Evolutionary conservation across 1,140 invertebrate species (phyloP).

Genomic region (Brachionus calyciflorus): DNA sequence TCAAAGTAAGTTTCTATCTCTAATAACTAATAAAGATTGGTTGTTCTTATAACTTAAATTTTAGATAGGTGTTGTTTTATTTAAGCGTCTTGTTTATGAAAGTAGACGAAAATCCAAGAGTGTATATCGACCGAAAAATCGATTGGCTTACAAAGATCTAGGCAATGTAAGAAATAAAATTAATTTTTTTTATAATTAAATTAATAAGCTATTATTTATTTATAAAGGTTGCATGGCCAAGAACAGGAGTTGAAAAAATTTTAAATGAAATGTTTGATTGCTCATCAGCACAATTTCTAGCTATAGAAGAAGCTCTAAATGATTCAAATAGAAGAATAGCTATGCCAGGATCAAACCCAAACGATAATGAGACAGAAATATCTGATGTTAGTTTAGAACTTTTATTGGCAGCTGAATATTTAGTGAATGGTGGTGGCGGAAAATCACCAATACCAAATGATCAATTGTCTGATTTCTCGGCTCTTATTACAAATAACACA

Average conservation of each 20-base stretch:
- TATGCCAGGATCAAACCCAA: constrained; percentile 55
- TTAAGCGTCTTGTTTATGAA: constrained; percentile 58
- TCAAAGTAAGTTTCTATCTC: constrained; percentile 52
- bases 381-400: constrained; percentile 59
- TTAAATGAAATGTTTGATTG: constrained; percentile 61
- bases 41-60: background rate
- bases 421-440: constrained; percentile 52
- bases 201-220: background rate
- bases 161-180: constrained; percentile 51
- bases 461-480: background rate
- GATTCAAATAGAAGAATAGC: constrained; percentile 57
- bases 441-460: background rate
- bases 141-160: constrained; percentile 58
- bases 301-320: constrained; percentile 56
- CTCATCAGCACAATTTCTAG: constrained; percentile 58
- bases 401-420: constrained; percentile 59
- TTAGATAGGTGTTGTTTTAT: constrained; percentile 61
- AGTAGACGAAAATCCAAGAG: constrained; percentile 58
- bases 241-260: constrained; percentile 59
- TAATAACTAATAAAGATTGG: background rate
- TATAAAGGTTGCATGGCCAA: constrained; percentile 58
- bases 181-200: background rate
- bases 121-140: constrained; percentile 56
- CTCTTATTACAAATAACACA: background rate
- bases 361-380: constrained; percentile 57